A percentile compares a stretch with the other conserved stretches of the same genome.
These are phyloP conservation scores for Chelidonichthys spinosus DNA, from an alignment of 2,797 vertebrate genomes.

Conservation along the genomic window DNA sequence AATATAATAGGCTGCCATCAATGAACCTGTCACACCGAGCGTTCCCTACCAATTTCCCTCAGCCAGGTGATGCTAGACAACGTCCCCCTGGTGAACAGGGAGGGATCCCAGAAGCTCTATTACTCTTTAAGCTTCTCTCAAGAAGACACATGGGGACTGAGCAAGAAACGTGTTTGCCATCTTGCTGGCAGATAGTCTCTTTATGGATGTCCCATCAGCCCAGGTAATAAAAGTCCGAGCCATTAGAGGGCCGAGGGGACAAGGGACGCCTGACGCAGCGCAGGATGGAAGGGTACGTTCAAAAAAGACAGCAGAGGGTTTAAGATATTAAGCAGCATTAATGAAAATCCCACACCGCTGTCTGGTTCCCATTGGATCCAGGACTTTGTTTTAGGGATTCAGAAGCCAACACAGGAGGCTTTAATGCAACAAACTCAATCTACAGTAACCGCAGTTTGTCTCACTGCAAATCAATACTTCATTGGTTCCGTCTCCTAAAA, in stretches of 20 bases:
- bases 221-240: slow-evolving; percentile 65
- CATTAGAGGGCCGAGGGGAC: slow-evolving; percentile 49
- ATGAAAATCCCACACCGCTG: slow-evolving; percentile 56
- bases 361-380: slow-evolving; percentile 52
- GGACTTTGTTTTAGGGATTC: slow-evolving; percentile 47
- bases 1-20: slow-evolving; percentile 68
- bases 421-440: slow-evolving; percentile 4
- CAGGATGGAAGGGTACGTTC: slow-evolving; percentile 40
- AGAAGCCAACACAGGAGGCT: slow-evolving; percentile 11
- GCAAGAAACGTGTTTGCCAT: slow-evolving; percentile 68
- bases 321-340: slow-evolving; percentile 47
- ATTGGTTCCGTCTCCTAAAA: not conserved
- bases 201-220: slow-evolving; percentile 64
- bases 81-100: slow-evolving; percentile 30
- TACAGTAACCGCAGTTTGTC: not conserved
- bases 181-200: slow-evolving; percentile 64
- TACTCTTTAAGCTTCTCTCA: slow-evolving; percentile 62
- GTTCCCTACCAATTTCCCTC: slow-evolving; percentile 38
- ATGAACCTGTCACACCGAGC: slow-evolving; percentile 62
- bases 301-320: slow-evolving; percentile 41
- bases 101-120: slow-evolving; percentile 62
- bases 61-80: slow-evolving; percentile 40
- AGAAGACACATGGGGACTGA: slow-evolving; percentile 53
- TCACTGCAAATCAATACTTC: not conserved
- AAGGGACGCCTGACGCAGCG: slow-evolving; percentile 9